A percentile compares a stretch with the other conserved stretches of the same genome.
Evolutionary conservation across 1,140 invertebrate species (phyloP).

Genomic region (Pinna nobilis): DNA sequence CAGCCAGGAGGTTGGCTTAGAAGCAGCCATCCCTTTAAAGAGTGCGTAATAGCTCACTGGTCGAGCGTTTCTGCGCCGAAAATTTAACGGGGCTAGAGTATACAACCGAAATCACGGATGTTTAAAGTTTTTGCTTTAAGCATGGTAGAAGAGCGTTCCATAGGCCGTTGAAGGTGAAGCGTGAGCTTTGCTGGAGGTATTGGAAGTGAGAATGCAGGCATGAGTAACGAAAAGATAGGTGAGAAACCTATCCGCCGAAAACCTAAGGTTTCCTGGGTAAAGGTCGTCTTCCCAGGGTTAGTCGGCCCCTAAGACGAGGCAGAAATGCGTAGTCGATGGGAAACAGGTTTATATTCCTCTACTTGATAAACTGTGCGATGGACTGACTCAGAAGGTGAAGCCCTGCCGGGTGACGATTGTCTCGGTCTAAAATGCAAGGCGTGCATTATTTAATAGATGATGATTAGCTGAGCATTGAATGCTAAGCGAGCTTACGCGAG

Average conservation of each 20-base stretch:
- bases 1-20: constrained; percentile 55
- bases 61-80: constrained; percentile 70
- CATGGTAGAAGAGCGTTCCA: constrained; percentile 62
- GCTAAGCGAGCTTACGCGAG: no score
- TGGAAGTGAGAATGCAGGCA: constrained; percentile 72
- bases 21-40: constrained; percentile 75
- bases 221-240: constrained; percentile 71
- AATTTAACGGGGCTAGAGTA: constrained; percentile 70
- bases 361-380: not conserved
- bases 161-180: constrained; percentile 56
- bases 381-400: not conserved
- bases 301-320: constrained; percentile 15
- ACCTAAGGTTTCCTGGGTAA: constrained; percentile 71
- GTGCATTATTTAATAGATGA: not conserved
- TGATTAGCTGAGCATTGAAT: not conserved
- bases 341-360: constrained; percentile 13
- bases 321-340: constrained; percentile 26
- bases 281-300: constrained; percentile 67
- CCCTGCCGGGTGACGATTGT: not conserved
- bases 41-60: constrained; percentile 75
- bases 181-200: constrained; percentile 65
- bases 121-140: not conserved
- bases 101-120: not conserved
- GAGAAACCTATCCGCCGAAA: constrained; percentile 69
- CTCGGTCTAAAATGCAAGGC: not conserved